Evolutionary conservation across 2,113 vertebrate species (phyloP).

Genomic region (Ellobius talpinus): DNA sequence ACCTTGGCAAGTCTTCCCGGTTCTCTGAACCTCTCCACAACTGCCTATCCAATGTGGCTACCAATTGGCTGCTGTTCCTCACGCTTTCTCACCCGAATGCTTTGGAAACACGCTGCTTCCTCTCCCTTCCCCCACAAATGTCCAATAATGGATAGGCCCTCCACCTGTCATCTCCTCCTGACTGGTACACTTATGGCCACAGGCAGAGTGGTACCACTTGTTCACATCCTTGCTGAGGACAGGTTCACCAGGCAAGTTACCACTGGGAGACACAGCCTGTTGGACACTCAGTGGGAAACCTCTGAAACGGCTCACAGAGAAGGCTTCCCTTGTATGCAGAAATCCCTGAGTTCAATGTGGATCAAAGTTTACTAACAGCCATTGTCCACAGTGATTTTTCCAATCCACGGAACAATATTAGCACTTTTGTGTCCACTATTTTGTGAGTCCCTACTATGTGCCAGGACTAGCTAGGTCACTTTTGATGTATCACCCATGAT

Average conservation of each 20-base stretch:
- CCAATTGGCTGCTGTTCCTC: accelerated
- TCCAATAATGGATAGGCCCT: not conserved
- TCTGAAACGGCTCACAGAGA: not conserved
- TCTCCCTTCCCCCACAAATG: not conserved
- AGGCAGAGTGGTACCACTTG: not conserved
- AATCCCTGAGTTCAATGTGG: not conserved
- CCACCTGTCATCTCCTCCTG: not conserved
- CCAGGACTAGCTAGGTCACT: not conserved
- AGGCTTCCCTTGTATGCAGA: not conserved
- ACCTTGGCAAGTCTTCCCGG: not conserved
- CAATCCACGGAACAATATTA: not conserved
- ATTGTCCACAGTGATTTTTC: not conserved
- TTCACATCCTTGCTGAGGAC: not conserved
- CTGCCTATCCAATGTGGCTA: not conserved
- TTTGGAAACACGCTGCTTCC: not conserved
- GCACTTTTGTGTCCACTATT: not conserved
- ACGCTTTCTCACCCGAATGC: not conserved
- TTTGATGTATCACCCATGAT: not conserved
- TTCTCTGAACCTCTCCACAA: not conserved
- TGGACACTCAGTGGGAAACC: not conserved
- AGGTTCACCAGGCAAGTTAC: not conserved
- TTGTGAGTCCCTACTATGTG: not conserved
- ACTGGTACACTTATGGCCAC: accelerated
- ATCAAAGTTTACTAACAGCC: not conserved
- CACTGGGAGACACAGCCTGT: not conserved